Conservation (phyloP, 2,113 vertebrate species). For the Neoarius graeffei region DNA sequence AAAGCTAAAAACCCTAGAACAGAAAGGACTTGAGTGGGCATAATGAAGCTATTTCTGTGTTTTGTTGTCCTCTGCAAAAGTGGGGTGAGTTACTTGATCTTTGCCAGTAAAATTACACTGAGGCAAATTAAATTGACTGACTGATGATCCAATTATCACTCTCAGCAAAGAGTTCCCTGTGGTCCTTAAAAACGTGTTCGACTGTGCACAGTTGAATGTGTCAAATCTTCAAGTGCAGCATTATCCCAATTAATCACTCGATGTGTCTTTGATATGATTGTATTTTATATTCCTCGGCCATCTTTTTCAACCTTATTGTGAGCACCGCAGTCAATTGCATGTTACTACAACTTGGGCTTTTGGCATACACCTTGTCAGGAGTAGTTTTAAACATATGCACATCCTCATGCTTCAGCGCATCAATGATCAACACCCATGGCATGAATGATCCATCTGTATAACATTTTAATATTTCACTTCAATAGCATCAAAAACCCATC, state of each 20-base stretch:
- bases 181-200: not conserved
- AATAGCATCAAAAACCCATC: not conserved
- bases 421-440: not conserved
- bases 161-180: not conserved
- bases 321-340: not conserved
- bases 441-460: not conserved
- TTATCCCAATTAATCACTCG: not conserved
- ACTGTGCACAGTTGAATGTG: not conserved
- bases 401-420: not conserved
- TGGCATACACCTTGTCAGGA: not conserved
- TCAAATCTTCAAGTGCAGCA: not conserved
- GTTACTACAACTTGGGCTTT: not conserved
- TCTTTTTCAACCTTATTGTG: not conserved
- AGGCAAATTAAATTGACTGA: not conserved
- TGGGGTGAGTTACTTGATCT: not conserved
- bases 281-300: not conserved
- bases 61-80: not conserved
- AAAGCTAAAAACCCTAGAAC: not conserved
- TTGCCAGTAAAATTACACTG: not conserved
- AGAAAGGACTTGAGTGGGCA: not conserved
- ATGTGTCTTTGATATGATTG: not conserved
- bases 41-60: not conserved
- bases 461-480: not conserved
- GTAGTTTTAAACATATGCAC: not conserved
- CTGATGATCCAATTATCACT: not conserved